These are phyloP conservation scores for Meles meles DNA, from an alignment of 2,113 vertebrate species.

Conservation along the genomic window DNA sequence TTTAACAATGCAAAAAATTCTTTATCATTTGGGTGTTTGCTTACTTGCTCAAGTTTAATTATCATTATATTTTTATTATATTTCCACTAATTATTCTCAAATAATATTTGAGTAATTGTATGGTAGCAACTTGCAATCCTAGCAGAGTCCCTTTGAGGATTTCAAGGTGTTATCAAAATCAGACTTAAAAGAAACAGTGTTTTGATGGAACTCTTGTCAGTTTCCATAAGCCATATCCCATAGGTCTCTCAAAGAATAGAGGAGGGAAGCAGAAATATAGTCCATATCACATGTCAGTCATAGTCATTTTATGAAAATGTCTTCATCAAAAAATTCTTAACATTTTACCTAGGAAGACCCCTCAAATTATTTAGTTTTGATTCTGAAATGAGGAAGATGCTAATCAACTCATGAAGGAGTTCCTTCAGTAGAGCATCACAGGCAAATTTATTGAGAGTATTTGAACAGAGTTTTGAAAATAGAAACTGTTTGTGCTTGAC, in stretches of 20 bases:
- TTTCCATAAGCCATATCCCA: background rate
- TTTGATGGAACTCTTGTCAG: background rate
- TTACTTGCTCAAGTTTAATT: background rate
- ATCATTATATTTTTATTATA: background rate
- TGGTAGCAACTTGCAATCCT: background rate
- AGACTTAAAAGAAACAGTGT: background rate
- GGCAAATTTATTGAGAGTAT: background rate
- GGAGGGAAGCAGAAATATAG: background rate
- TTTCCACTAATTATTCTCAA: background rate
- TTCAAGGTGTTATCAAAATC: background rate
- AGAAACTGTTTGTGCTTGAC: background rate
- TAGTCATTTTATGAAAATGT: background rate
- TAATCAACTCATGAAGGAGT: background rate
- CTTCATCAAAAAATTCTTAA: background rate
- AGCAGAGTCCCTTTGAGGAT: background rate
- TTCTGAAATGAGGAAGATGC: background rate
- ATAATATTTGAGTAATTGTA: background rate
- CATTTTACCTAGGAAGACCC: background rate
- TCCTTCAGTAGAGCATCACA: background rate
- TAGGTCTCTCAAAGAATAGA: background rate
- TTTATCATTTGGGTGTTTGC: background rate
- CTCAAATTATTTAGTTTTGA: background rate
- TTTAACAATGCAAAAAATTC: background rate
- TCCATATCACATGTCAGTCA: background rate
- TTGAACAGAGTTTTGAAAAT: background rate